Evolutionary conservation across 2,888 invertebrate genomes (phyloP).

Genomic region (Kryphioiulus occultus): DNA sequence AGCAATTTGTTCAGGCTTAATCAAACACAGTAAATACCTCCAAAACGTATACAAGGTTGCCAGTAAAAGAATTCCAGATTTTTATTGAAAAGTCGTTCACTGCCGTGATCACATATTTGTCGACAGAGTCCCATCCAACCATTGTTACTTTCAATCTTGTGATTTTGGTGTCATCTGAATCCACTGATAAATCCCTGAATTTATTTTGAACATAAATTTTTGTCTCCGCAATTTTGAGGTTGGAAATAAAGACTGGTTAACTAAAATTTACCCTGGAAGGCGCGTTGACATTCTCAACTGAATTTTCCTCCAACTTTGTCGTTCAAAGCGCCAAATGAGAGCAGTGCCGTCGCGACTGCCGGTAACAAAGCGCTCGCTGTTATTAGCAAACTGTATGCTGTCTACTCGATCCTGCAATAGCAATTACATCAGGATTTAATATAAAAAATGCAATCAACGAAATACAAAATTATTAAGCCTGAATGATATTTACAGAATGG

Average conservation of each 20-base stretch:
- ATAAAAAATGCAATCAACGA: neutral
- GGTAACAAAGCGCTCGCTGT: constrained; percentile 85
- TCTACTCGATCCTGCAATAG: constrained; percentile 81
- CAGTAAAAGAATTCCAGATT: constrained; percentile 76
- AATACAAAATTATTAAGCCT: neutral
- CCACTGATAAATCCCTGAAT: constrained; percentile 49
- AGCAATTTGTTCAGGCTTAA: neutral
- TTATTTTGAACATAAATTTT: neutral
- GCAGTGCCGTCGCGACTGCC: constrained; percentile 97
- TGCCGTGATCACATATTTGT: constrained; percentile 86
- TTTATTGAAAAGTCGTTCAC: constrained; percentile 80
- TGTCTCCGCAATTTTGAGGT: neutral
- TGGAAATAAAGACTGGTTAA: constrained; percentile 52
- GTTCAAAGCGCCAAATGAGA: constrained; percentile 88
- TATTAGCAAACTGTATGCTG: constrained; percentile 93
- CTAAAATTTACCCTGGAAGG: constrained; percentile 57
- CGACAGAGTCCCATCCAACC: constrained; percentile 94
- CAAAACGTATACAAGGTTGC: constrained; percentile 64
- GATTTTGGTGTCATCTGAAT: constrained; percentile 64
- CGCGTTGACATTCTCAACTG: constrained; percentile 70
- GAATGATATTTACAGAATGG: constrained; percentile 68
- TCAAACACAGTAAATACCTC: constrained; percentile 58
- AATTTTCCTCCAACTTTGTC: constrained; percentile 86
- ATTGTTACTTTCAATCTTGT: constrained; percentile 83
- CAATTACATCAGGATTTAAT: neutral